These are phyloP conservation scores for Podilymbus podiceps DNA, from an alignment of 2,113 vertebrate species.

Conservation along the genomic window DNA sequence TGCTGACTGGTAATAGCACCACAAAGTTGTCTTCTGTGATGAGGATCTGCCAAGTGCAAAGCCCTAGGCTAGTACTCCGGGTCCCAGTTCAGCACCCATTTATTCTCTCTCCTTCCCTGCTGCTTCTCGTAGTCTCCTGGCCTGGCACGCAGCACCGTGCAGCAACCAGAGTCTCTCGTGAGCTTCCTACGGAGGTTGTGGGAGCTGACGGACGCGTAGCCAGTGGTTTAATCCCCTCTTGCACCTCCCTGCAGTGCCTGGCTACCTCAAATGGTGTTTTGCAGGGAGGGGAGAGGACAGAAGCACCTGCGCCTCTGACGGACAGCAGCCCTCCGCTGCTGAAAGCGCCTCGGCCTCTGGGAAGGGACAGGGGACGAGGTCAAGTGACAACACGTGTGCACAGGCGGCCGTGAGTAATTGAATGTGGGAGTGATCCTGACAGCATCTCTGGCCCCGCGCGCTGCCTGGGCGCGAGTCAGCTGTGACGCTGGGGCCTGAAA, in stretches of 20 bases:
- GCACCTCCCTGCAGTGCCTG: not conserved
- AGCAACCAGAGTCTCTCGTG: not conserved
- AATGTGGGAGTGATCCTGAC: conserved; percentile 26
- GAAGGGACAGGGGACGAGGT: not conserved
- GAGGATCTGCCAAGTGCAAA: conserved; percentile 37
- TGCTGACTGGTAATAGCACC: conserved; percentile 51
- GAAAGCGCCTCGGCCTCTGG: not conserved
- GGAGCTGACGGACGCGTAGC: not conserved
- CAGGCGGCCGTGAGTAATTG: not conserved
- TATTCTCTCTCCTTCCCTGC: not conserved
- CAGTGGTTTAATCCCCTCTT: not conserved
- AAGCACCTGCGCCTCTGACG: accelerated
- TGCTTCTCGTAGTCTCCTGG: not conserved
- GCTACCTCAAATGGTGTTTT: not conserved
- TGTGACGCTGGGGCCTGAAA: not conserved
- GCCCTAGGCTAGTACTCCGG: not conserved
- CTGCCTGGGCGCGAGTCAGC: not conserved
- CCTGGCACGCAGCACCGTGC: not conserved
- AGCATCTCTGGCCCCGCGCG: not conserved
- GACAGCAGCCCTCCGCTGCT: not conserved
- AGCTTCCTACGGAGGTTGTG: not conserved
- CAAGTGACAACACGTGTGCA: not conserved
- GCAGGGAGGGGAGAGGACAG: not conserved
- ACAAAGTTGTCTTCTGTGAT: conserved; percentile 33
- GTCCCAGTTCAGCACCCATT: not conserved